Evolutionary conservation across 2,888 invertebrate genomes (phyloP).

Genomic region (Pinctada fucata): DNA sequence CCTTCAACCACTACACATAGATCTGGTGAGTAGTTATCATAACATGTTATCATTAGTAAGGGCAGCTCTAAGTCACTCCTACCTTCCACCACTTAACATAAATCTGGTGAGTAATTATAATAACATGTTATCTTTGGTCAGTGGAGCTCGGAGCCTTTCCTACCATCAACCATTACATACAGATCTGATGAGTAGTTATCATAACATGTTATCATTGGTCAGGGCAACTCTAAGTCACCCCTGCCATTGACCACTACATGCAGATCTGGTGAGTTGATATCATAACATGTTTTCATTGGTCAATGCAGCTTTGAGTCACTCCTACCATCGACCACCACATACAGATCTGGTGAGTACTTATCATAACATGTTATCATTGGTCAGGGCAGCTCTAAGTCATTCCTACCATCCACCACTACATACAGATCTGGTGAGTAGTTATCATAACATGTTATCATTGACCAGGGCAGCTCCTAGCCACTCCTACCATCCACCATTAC

Average conservation of each 20-base stretch:
- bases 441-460: slow-evolving; percentile 91
- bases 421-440: slow-evolving; percentile 85
- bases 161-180: slow-evolving; percentile 89
- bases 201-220: slow-evolving; percentile 88
- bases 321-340: slow-evolving; percentile 88
- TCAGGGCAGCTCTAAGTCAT: slow-evolving; percentile 92
- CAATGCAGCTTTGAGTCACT: slow-evolving; percentile 91
- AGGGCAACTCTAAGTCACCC: slow-evolving; percentile 93
- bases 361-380: slow-evolving; percentile 86
- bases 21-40: slow-evolving; percentile 99
- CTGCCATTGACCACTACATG: slow-evolving; percentile 85
- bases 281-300: slow-evolving; percentile 88
- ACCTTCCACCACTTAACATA: slow-evolving; percentile 87
- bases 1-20: slow-evolving; percentile 84
- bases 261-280: slow-evolving; percentile 86
- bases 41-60: slow-evolving; percentile 89
- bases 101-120: slow-evolving; percentile 83
- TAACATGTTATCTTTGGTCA: slow-evolving; percentile 89
- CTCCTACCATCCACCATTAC: slow-evolving; percentile 88
- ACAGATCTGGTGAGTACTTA: slow-evolving; percentile 85
- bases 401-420: slow-evolving; percentile 89
- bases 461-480: slow-evolving; percentile 93
- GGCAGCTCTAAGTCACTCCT: slow-evolving; percentile 91
- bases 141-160: slow-evolving; percentile 91
- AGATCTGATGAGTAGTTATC: slow-evolving; percentile 83